Percentiles rank a stretch among this genome's conserved stretches.
phyloP scores from a whole-genome alignment of 2,113 vertebrate species.

The Mirounga angustirostris region DNA sequence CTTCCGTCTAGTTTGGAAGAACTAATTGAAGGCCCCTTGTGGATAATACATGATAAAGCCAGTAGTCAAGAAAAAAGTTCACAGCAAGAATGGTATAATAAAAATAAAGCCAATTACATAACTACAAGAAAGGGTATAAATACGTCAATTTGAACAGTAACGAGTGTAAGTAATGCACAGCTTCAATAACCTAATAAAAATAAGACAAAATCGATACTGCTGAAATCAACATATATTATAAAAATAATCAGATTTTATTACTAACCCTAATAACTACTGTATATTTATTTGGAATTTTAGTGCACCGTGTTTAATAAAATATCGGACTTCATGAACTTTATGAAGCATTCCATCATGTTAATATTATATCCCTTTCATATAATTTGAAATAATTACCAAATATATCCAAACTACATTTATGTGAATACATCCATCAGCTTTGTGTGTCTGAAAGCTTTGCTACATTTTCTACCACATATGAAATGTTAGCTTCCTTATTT shows the following conservation, averaged over 20 bases:
- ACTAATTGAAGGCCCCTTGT: neutral
- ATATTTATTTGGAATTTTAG: slow-evolving; percentile 77
- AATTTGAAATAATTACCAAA: slow-evolving; percentile 75
- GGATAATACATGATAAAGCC: slow-evolving; percentile 31
- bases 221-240: slow-evolving; percentile 75
- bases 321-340: slow-evolving; percentile 68
- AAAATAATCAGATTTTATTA: slow-evolving; percentile 82
- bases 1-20: neutral
- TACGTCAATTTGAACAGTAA: slow-evolving; percentile 67
- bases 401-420: slow-evolving; percentile 67
- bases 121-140: slow-evolving; percentile 69
- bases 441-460: neutral
- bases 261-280: slow-evolving; percentile 72
- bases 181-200: slow-evolving; percentile 71
- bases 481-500: slow-evolving; percentile 27
- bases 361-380: slow-evolving; percentile 64
- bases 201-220: slow-evolving; percentile 70
- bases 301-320: slow-evolving; percentile 74
- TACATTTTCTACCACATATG: slow-evolving; percentile 44
- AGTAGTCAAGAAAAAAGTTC: slow-evolving; percentile 30
- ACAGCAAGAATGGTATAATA: slow-evolving; percentile 56
- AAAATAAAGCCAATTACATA: slow-evolving; percentile 79
- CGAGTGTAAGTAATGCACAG: slow-evolving; percentile 64
- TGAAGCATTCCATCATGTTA: slow-evolving; percentile 74
- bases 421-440: slow-evolving; percentile 65